phyloP scores from a whole-genome alignment of 2,888 invertebrate genomes.

The Autographa pulchrina region DNA sequence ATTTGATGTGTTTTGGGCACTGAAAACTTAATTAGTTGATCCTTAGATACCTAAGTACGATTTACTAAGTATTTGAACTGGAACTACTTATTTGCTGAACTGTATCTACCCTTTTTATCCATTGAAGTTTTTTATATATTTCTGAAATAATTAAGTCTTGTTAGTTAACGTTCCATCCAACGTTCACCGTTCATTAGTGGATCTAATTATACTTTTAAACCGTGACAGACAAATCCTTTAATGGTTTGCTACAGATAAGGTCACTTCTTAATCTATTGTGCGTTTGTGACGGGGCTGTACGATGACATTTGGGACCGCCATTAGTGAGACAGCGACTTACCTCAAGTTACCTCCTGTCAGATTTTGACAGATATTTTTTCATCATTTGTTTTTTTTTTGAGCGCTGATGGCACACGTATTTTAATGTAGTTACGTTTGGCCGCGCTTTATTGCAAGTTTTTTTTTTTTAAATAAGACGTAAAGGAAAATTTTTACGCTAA shows the following conservation, averaged over 20 bases:
- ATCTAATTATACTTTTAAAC: slow-evolving; percentile 37
- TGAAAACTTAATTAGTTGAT: no score
- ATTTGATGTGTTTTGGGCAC: no score
- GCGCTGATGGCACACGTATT: background rate
- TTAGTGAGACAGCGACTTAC: slow-evolving; percentile 23
- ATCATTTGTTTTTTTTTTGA: background rate
- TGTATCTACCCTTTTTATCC: no score
- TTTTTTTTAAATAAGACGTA: no score
- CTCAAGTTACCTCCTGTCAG: slow-evolving; percentile 22
- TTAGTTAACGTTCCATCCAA: slow-evolving; percentile 5
- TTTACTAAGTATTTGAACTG: no score
- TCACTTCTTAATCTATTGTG: slow-evolving; percentile 28
- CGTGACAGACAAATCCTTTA: slow-evolving; percentile 67
- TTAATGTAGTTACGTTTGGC: background rate
- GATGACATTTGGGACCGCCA: slow-evolving; percentile 25
- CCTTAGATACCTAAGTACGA: no score
- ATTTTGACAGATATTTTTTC: slow-evolving; percentile 38
- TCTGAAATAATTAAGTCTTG: slow-evolving; percentile 13
- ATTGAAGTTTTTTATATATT: background rate
- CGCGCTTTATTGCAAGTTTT: no score
- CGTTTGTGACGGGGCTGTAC: slow-evolving; percentile 30
- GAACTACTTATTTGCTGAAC: no score
- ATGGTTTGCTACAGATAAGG: slow-evolving; percentile 60
- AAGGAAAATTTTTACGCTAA: no score
- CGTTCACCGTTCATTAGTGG: slow-evolving; percentile 23